These are phyloP conservation scores for Actinernus sp. DNA, from an alignment of 92 coral and sea anemone species.

Conservation along the genomic window DNA sequence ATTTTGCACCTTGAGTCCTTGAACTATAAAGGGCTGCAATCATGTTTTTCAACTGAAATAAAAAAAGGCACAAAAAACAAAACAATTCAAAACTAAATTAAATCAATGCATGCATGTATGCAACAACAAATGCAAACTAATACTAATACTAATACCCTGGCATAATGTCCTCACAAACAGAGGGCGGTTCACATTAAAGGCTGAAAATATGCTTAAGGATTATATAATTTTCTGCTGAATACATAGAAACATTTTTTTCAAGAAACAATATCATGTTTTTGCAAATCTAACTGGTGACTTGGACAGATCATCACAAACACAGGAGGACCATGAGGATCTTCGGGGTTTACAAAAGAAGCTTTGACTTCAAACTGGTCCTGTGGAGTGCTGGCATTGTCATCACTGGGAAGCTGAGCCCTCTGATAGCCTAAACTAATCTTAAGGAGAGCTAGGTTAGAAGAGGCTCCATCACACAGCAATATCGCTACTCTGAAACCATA, in stretches of 20 bases:
- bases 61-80: no score
- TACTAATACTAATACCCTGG: no score
- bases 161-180: no score
- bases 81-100: no score
- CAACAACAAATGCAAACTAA: no score
- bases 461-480: constrained; percentile 24
- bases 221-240: no score
- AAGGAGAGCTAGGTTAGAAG: constrained; percentile 2
- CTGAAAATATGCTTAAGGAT: no score
- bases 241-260: no score
- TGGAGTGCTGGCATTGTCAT: background rate
- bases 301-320: background rate
- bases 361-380: background rate
- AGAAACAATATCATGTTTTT: no score
- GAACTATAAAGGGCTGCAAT: constrained; percentile 48
- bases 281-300: background rate
- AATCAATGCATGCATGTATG: no score
- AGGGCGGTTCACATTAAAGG: no score
- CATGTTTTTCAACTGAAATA: constrained; percentile 4
- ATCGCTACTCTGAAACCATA: constrained; percentile 26
- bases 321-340: background rate
- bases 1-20: constrained; percentile 21
- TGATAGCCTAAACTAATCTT: background rate
- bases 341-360: background rate
- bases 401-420: background rate